These are phyloP conservation scores for Drosophila mettleri DNA, from an alignment of 2,888 invertebrate species.

Conservation along the genomic window DNA sequence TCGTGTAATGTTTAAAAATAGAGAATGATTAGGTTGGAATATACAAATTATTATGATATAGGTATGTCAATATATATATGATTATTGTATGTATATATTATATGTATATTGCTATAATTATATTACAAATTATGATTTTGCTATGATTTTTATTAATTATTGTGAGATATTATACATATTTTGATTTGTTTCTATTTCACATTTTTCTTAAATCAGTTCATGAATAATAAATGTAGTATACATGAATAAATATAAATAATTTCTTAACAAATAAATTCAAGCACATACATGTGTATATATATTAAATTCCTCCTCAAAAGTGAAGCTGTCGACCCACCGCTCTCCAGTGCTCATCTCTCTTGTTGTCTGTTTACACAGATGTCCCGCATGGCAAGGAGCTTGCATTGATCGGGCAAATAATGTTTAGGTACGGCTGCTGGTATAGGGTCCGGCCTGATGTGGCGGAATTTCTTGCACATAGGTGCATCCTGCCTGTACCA, in stretches of 20 bases:
- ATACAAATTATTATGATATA: not conserved
- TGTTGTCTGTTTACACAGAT: conserved; percentile 41
- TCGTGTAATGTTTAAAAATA: conserved; percentile 11
- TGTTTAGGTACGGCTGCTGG: conserved; percentile 19
- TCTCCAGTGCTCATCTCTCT: conserved; percentile 5
- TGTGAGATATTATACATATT: not conserved
- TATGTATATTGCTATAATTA: not conserved
- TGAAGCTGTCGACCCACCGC: not conserved
- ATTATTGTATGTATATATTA: not conserved
- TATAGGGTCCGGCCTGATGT: not conserved
- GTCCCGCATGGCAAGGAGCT: conserved; percentile 32
- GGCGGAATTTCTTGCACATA: conserved; percentile 23
- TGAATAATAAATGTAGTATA: not conserved
- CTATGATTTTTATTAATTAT: not conserved
- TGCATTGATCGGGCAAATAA: conserved; percentile 17
- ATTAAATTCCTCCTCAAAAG: no score
- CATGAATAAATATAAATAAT: not conserved
- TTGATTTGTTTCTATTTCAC: not conserved
- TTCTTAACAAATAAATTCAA: no score
- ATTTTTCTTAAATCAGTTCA: not conserved
- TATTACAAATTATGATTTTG: not conserved
- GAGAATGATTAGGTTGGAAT: not conserved
- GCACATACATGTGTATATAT: no score
- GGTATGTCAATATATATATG: no score
- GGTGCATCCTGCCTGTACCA: conserved; percentile 27